phyloP scores from a whole-genome alignment of 2,888 invertebrate species.

The Hypselothyrea guttata region DNA sequence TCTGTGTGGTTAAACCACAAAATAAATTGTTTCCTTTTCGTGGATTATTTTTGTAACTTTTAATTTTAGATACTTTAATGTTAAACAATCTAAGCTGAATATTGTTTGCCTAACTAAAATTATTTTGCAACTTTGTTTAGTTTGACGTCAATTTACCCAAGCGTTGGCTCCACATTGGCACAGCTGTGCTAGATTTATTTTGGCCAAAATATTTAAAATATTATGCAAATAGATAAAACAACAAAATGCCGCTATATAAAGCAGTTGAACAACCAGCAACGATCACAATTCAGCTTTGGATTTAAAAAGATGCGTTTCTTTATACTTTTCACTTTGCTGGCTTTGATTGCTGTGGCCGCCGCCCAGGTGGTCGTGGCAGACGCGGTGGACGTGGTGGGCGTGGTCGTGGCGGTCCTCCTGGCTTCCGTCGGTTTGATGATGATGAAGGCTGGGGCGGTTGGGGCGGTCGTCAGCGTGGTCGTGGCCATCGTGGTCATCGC shows the following conservation, averaged over 20 bases:
- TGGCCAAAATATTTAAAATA: background rate
- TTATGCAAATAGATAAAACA: background rate
- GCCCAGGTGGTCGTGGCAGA: constrained; percentile 9
- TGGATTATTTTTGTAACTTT: too few species aligned
- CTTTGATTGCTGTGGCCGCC: constrained; percentile 14
- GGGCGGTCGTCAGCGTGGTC: background rate
- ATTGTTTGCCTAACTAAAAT: too few species aligned
- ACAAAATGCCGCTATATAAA: constrained; percentile 1
- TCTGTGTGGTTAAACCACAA: too few species aligned
- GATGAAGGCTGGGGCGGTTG: too few species aligned
- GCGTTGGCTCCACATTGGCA: constrained; percentile 4
- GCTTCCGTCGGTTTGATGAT: too few species aligned
- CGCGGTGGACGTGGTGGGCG: background rate
- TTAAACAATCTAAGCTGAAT: too few species aligned
- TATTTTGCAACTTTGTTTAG: too few species aligned
- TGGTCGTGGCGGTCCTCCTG: background rate
- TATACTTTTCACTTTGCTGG: constrained; percentile 9
- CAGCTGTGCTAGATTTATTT: constrained; percentile 2
- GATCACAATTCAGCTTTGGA: constrained; percentile 1
- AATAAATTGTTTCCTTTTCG: too few species aligned
- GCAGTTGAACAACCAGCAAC: background rate
- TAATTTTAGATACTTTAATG: too few species aligned
- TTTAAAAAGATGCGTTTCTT: constrained; percentile 9
- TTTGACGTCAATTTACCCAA: constrained; percentile 10
- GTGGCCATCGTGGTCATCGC: background rate